Base-by-base conservation (phyloP, 2,888 invertebrate species). In the Galerucella nymphaeae region DNA sequence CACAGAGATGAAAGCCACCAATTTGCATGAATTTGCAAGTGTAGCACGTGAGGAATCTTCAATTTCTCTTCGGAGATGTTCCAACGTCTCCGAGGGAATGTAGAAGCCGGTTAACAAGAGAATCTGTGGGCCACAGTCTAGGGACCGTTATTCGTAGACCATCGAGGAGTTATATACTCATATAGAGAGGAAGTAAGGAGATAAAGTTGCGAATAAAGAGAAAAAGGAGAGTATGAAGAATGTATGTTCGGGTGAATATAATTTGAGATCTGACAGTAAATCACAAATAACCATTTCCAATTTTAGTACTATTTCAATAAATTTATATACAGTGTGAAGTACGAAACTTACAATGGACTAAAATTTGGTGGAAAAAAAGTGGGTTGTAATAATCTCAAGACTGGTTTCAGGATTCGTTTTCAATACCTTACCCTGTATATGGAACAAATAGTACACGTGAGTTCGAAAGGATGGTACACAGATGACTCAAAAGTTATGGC, bases 61-160 rank as follows among this genome's bases (percentile, higher is more conserved):
- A 76, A 79, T 80, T 78, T 76, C 80, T 80, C 80, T 79, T 79
- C 77, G 74, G 79, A 77, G 78, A 79, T 78, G 80, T 79, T 79
- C 66, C 55, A 61, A 64, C 75, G 79, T 74, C 81, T 77, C 81
- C 69, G 65, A 72, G 81, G 81, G 80, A 81, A 78, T 80, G 81
- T 80, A 78, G 70, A 63, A 55, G 69, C 50, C 74, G 69, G 74
- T 75, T 76, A 73, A 71, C 70, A 65, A 71, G 74, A 53, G 76
- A 73, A 69, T 70, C 70, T 66, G 71, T 59, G 59, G 71, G 71
- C 65, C 66, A 67, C 38, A 55, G 72, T 59, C 68, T 45, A n/a
- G 67, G 68, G 58, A 67, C 68, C 68, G 68, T 63, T 68, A 72
- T 68, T 68, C 53, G 23, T 48, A 55, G 48, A 23, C 69, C 69